phyloP scores from a whole-genome alignment of 2,113 vertebrate species.

The Mirounga angustirostris region DNA sequence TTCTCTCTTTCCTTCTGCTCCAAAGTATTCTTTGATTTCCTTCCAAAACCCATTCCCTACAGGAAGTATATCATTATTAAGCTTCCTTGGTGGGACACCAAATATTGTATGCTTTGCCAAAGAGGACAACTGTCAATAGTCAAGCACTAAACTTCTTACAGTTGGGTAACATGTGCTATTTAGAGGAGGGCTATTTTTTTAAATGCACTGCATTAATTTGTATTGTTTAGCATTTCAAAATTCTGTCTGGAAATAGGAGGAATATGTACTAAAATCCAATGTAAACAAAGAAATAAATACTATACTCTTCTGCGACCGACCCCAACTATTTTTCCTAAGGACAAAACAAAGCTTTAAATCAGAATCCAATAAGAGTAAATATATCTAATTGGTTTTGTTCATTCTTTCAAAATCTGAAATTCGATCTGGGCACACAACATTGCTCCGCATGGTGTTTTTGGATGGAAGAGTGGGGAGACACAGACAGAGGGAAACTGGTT shows the following conservation, averaged over 20 bases:
- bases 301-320: not conserved
- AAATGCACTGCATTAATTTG: not conserved
- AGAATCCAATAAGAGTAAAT: constrained; percentile 47
- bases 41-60: constrained; percentile 28
- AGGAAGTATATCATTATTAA: constrained; percentile 55
- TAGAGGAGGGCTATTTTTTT: not conserved
- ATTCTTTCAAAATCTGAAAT: constrained; percentile 1
- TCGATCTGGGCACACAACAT: not conserved
- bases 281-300: constrained; percentile 32
- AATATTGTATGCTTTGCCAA: constrained; percentile 18
- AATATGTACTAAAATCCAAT: constrained; percentile 33
- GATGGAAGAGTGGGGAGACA: not conserved
- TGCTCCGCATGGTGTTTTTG: not conserved
- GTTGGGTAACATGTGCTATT: not conserved
- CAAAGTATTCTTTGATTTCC: constrained; percentile 53
- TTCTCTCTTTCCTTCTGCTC: not conserved
- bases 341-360: not conserved
- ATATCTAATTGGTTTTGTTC: not conserved
- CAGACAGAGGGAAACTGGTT: not conserved
- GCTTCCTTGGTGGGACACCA: constrained; percentile 47
- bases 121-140: not conserved
- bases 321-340: not conserved
- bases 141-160: not conserved
- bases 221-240: constrained; percentile 52
- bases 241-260: not conserved